Evolutionary conservation across 2,113 vertebrate genomes (phyloP), one percentile per base, ranked within the genome.

Genomic region (Semicossyphus pulcher): DNA sequence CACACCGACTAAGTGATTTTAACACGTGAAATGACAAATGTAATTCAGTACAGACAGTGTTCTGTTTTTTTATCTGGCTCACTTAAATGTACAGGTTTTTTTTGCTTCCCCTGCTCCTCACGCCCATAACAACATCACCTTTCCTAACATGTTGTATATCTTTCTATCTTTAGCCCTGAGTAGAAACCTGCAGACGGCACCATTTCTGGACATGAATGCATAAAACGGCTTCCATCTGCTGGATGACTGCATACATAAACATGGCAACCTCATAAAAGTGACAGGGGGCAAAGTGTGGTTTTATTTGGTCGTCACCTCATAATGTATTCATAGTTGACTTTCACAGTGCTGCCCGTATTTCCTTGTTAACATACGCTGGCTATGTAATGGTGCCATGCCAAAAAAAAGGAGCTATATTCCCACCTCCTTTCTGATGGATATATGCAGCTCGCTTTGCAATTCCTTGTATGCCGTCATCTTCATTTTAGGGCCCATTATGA

Each of bases 151-250:
- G 56, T 34, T 62, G 15, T 66, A 70, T 51, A 72, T 72, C 72
- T 21, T 26, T 25, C 69, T 91, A 87, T 86, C 89, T 89, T 90
- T 86, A 91, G 66, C 80, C 1, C n/a, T 3, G 48, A n/a, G n/a
- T n/a, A 58, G 23, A 76, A 84, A 76, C 63, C 76, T 68, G 79
- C 69, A 80, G 73, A 81, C 69, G n/a, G 34, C 58, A 26, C 68
- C 51, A 53, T 81, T 82, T 80, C 68, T 76, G 56, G 76, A 80
- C 80, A 58, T 37, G 28, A 85, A 67, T 65, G 54, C 61, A 78
- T 84, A 74, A 83, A 90, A 70, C 32, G 7, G 29, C 80, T 85
- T 82, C 83, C 72, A 86, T 86, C 76, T 72, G 54, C 76, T 28
- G 20, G 65, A 68, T 88, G 84, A 57, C 69, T 80, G 64, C 57